Percentiles rank a stretch among this genome's conserved stretches.
Evolutionary conservation across 92 coral and sea anemone species (phyloP).

Genomic region (Porites rus): DNA sequence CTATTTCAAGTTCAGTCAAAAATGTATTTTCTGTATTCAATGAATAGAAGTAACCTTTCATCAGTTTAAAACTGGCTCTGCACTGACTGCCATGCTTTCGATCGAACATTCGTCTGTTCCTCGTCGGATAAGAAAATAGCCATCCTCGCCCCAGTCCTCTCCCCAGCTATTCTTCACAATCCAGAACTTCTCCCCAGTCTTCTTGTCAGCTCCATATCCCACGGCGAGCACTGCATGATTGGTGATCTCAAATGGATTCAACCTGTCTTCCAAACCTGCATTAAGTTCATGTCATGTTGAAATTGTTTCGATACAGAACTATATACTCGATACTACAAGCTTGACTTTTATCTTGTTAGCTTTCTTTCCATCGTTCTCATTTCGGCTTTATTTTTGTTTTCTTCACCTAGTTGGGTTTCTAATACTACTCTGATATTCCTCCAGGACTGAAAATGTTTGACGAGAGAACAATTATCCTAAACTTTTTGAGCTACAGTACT

Average conservation of each 20-base stretch:
- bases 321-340: too few species aligned
- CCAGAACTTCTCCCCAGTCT: constrained; percentile 76
- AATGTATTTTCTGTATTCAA: too few species aligned
- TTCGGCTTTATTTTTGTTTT: too few species aligned
- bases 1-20: neutral
- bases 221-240: constrained; percentile 81
- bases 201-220: constrained; percentile 78
- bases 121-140: constrained; percentile 80
- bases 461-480: too few species aligned
- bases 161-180: constrained; percentile 90
- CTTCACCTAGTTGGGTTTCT: too few species aligned
- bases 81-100: constrained; percentile 74
- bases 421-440: too few species aligned
- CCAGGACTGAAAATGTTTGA: too few species aligned
- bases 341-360: too few species aligned
- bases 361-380: too few species aligned
- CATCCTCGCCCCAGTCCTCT: constrained; percentile 71
- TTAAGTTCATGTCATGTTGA: neutral
- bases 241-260: constrained; percentile 78
- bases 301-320: too few species aligned
- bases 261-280: constrained; percentile 71
- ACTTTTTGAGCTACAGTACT: too few species aligned
- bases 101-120: constrained; percentile 73
- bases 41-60: too few species aligned
- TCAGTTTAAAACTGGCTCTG: constrained; percentile 52